phyloP scores from a whole-genome alignment of 92 coral and sea anemone species.

The Epizoanthus fatuus region DNA sequence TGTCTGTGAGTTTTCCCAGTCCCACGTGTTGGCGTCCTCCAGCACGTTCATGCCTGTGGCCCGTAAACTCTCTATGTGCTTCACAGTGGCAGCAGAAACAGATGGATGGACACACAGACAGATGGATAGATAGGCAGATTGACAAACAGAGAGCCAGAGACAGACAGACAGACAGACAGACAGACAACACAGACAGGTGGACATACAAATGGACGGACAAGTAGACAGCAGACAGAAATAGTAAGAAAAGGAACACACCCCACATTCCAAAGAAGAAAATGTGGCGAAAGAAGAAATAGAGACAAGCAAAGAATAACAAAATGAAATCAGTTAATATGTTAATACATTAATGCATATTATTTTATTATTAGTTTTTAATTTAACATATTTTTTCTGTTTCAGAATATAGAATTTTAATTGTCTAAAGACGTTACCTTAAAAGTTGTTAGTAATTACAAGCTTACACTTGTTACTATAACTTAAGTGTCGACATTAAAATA shows the following conservation, averaged over 20 bases:
- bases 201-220: too few species aligned
- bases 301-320: background rate
- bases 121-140: background rate
- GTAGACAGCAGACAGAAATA: too few species aligned
- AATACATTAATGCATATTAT: background rate
- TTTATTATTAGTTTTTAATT: background rate
- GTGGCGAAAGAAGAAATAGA: background rate
- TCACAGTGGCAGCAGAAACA: too few species aligned
- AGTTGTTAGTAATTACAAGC: background rate
- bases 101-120: background rate
- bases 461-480: too few species aligned
- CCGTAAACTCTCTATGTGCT: conserved; percentile 62
- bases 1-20: conserved; percentile 72
- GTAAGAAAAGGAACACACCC: background rate
- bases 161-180: background rate
- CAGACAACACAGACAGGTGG: background rate
- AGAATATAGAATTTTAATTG: background rate
- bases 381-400: background rate
- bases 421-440: background rate
- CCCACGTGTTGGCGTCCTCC: conserved; percentile 71
- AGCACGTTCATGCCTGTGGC: conserved; percentile 65
- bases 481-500: too few species aligned
- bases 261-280: background rate
- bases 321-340: background rate
- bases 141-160: background rate